Conservation (phyloP, 2,797 vertebrate genomes). For the Threskiornis aethiopicus region DNA sequence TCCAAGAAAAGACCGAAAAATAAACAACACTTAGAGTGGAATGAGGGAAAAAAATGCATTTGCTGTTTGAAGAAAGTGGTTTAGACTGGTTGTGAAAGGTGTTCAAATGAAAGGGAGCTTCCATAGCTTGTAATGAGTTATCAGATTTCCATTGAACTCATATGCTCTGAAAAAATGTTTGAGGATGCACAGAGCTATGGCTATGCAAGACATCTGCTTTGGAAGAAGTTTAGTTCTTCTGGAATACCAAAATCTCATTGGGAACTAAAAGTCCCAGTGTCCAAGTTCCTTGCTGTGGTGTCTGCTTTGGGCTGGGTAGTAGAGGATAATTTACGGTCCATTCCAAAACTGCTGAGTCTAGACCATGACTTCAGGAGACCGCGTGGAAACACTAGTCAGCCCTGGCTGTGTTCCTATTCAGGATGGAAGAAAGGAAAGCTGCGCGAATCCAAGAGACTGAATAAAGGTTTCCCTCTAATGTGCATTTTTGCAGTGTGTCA, state of each 20-base stretch:
- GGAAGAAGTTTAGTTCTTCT: neutral
- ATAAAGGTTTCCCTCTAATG: neutral
- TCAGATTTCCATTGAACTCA: neutral
- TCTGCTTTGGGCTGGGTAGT: neutral
- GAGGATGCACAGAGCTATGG: neutral
- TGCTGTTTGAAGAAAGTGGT: neutral
- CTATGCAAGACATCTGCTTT: neutral
- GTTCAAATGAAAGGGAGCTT: neutral
- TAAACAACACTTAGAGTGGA: neutral
- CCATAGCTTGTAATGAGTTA: neutral
- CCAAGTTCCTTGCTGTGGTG: neutral
- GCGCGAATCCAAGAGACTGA: neutral
- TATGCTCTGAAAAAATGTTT: neutral
- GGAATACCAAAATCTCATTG: neutral
- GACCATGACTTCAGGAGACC: neutral
- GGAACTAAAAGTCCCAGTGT: neutral
- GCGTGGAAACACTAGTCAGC: neutral
- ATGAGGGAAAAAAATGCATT: neutral
- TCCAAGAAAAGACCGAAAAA: neutral
- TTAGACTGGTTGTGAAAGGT: neutral
- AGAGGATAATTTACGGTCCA: neutral
- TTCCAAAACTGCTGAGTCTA: slow-evolving; percentile 25
- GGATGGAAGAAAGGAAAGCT: slow-evolving; percentile 13
- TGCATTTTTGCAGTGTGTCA: neutral
- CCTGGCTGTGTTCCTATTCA: neutral